Evolutionary conservation across 35 echinoderm and acorn worm species (phyloP).

Genomic region (Acanthaster planci): DNA sequence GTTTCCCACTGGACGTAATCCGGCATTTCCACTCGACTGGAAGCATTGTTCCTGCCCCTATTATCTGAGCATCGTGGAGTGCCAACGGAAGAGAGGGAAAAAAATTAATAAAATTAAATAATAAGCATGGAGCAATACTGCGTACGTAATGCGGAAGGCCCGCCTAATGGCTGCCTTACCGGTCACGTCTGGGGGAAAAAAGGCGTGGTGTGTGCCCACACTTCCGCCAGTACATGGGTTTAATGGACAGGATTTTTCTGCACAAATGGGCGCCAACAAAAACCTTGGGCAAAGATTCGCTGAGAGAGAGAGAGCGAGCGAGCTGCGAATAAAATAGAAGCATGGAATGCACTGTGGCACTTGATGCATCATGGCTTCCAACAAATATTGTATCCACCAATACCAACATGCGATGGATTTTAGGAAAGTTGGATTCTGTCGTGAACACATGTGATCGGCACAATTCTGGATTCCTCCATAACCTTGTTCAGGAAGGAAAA

Average conservation of each 20-base stretch:
- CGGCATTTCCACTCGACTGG: background rate
- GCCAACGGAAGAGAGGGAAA: background rate
- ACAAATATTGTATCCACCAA: too few species aligned
- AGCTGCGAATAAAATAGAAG: too few species aligned
- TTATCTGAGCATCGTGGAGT: background rate
- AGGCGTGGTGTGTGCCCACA: background rate
- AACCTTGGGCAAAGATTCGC: background rate
- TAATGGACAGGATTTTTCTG: constrained; percentile 29
- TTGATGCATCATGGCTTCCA: too few species aligned
- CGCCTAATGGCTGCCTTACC: background rate
- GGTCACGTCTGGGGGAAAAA: background rate
- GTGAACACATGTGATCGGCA: too few species aligned
- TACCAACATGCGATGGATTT: too few species aligned
- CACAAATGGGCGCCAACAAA: constrained; percentile 19
- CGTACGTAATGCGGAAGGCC: constrained; percentile 3
- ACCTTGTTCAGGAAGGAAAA: too few species aligned
- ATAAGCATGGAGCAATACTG: background rate
- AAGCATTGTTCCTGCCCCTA: constrained; percentile 15
- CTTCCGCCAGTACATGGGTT: constrained; percentile 24
- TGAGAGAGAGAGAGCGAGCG: too few species aligned
- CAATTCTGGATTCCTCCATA: too few species aligned
- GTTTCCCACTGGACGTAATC: background rate
- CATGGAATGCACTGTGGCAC: too few species aligned
- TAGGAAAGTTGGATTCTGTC: too few species aligned
- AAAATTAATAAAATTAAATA: background rate